A percentile compares a stretch with the other conserved stretches of the same genome.
Conservation (phyloP, 2,888 invertebrate species). For the Yponomeuta cagnagella region DNA sequence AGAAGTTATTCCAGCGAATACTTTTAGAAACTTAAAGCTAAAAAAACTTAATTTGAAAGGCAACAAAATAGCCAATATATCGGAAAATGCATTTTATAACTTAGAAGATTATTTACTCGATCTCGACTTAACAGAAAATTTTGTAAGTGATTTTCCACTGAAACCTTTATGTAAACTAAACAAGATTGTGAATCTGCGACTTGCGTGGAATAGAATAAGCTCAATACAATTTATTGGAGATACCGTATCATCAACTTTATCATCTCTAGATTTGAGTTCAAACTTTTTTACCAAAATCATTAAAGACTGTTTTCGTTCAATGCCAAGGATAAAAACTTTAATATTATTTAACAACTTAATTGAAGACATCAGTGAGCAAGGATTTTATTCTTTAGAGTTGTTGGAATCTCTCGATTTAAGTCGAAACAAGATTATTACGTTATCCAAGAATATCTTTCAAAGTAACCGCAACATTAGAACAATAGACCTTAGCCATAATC, state of each 20-base stretch:
- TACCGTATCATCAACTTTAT: constrained; percentile 81
- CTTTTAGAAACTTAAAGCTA: constrained; percentile 88
- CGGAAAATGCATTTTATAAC: constrained; percentile 88
- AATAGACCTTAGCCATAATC: constrained; percentile 92
- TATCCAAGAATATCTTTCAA: constrained; percentile 85
- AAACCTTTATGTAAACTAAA: constrained; percentile 84
- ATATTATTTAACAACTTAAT: constrained; percentile 91
- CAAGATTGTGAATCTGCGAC: constrained; percentile 80
- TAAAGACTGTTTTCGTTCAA: constrained; percentile 85
- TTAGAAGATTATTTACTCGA: constrained; percentile 86
- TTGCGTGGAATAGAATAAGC: constrained; percentile 90
- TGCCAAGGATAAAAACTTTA: constrained; percentile 86
- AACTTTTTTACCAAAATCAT: constrained; percentile 87
- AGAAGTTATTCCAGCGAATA: constrained; percentile 86
- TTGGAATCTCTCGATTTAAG: constrained; percentile 91
- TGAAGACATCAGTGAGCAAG: constrained; percentile 83
- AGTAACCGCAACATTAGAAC: constrained; percentile 85
- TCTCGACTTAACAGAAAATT: constrained; percentile 91
- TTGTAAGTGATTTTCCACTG: constrained; percentile 88
- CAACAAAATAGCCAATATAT: constrained; percentile 87
- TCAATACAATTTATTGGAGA: constrained; percentile 83
- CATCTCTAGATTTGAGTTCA: constrained; percentile 88
- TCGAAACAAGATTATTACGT: constrained; percentile 87
- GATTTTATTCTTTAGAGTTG: constrained; percentile 83
- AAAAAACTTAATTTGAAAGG: constrained; percentile 89